Conservation (phyloP, 2,113 vertebrate genomes). For the Maccullochella peelii region DNA sequence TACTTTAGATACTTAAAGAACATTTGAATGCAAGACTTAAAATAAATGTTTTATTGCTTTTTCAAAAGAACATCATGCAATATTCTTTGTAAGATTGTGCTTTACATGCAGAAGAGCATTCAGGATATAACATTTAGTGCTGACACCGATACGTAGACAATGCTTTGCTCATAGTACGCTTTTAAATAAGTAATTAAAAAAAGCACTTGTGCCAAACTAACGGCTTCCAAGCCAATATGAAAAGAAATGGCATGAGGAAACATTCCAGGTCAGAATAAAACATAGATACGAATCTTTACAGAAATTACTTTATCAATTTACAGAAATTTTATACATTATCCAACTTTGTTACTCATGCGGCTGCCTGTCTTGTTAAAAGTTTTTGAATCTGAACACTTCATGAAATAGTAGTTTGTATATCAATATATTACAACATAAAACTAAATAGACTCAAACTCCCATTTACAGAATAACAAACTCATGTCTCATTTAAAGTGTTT, state of each 20-base stretch:
- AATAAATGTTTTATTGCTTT: conserved; percentile 46
- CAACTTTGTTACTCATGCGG: not conserved
- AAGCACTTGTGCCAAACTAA: not conserved
- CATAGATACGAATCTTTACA: conserved; percentile 10
- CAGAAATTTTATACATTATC: conserved; percentile 21
- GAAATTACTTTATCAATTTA: conserved; percentile 29
- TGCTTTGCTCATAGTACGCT: conserved; percentile 6
- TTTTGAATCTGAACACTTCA: conserved; percentile 2
- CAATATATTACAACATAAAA: conserved; percentile 46
- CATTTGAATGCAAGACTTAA: too few species aligned
- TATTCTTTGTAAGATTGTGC: conserved; percentile 12
- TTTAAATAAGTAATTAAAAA: conserved; percentile 15
- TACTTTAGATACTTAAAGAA: too few species aligned
- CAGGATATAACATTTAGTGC: conserved; percentile 2
- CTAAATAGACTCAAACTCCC: conserved; percentile 36
- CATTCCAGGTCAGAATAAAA: conserved; percentile 26
- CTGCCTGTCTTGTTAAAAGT: conserved; percentile 11
- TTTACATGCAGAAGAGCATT: conserved; percentile 12
- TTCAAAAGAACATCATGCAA: conserved; percentile 23
- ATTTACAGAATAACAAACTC: conserved; percentile 47
- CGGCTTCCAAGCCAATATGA: not conserved
- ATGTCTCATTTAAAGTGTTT: conserved; percentile 40
- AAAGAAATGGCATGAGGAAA: not conserved
- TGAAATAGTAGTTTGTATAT: conserved; percentile 32
- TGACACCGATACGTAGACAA: not conserved